These are phyloP conservation scores for Semaprochilodus insignis DNA, from an alignment of 2,797 vertebrate species.

Conservation along the genomic window DNA sequence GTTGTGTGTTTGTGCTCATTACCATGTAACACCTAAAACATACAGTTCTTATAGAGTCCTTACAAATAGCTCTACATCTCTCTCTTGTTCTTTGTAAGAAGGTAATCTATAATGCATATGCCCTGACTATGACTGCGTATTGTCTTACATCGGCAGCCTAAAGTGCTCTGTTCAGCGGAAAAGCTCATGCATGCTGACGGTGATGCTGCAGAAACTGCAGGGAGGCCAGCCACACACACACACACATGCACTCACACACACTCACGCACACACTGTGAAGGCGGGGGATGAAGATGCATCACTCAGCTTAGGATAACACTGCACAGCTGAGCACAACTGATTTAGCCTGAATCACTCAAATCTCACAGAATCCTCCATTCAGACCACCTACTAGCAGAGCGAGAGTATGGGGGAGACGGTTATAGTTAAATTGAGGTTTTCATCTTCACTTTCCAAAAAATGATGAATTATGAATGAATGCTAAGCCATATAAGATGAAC, in stretches of 20 bases:
- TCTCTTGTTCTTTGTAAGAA: constrained; percentile 48
- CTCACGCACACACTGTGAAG: constrained; percentile 36
- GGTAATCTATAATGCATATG: constrained; percentile 62
- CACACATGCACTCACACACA: constrained; percentile 27
- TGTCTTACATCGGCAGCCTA: constrained; percentile 58
- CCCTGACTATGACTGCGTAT: constrained; percentile 58
- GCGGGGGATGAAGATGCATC: constrained; percentile 52
- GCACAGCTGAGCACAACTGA: constrained; percentile 47
- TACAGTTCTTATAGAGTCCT: constrained; percentile 23
- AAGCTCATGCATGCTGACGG: constrained; percentile 59
- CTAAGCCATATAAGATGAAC: background rate
- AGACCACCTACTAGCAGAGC: constrained; percentile 49
- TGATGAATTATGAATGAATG: background rate
- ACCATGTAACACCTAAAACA: constrained; percentile 5
- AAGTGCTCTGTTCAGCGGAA: constrained; percentile 66
- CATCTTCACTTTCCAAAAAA: background rate
- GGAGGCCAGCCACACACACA: constrained; percentile 36
- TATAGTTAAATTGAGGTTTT: background rate
- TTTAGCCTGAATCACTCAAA: constrained; percentile 56
- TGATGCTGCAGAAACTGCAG: constrained; percentile 61
- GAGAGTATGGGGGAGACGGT: constrained; percentile 46
- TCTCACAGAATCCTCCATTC: constrained; percentile 38
- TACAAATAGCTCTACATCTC: constrained; percentile 25
- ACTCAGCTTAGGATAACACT: constrained; percentile 45
- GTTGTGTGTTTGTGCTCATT: constrained; percentile 3